phyloP scores from a whole-genome alignment of 2,888 invertebrate genomes.

The Acronicta leporina region DNA sequence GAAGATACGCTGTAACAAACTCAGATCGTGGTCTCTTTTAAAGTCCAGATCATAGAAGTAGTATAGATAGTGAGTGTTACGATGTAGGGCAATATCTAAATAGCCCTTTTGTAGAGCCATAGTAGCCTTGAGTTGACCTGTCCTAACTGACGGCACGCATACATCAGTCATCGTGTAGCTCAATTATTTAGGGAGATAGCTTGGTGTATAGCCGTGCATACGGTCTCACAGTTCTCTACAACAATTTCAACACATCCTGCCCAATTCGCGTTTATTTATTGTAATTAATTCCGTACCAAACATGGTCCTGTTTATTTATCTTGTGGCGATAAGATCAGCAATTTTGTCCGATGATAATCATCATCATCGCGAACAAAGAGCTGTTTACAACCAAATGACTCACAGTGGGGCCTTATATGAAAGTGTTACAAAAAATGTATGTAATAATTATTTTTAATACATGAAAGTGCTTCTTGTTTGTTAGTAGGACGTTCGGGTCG shows the following conservation, averaged over 20 bases:
- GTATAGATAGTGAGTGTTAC: too few relatives aligned
- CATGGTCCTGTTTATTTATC: conserved; percentile 44
- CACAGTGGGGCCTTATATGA: conserved; percentile 54
- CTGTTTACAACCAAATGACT: conserved; percentile 41
- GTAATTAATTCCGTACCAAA: conserved; percentile 36
- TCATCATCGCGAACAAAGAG: conserved; percentile 47
- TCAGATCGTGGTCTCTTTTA: too few relatives aligned
- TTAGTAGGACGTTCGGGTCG: conserved; percentile 19
- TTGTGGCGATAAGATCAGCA: conserved; percentile 50
- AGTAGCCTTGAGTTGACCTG: too few relatives aligned
- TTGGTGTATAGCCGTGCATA: too few relatives aligned
- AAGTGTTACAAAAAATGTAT: conserved; percentile 55
- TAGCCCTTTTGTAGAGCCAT: too few relatives aligned
- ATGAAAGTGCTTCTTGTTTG: conserved; percentile 52
- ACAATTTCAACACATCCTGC: conserved; percentile 21
- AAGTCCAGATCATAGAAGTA: too few relatives aligned
- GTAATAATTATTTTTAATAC: conserved; percentile 45
- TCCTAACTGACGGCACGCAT: too few relatives aligned
- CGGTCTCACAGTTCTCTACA: too few relatives aligned
- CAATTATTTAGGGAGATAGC: too few relatives aligned
- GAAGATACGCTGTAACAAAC: too few relatives aligned
- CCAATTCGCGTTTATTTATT: conserved; percentile 34
- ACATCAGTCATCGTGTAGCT: too few relatives aligned
- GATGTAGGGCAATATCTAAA: too few relatives aligned
- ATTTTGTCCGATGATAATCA: conserved; percentile 36